Percentiles rank a stretch among this genome's conserved stretches.
These are phyloP conservation scores for Darevskia mixta DNA, from an alignment of 2,797 vertebrate species.

Conservation along the genomic window DNA sequence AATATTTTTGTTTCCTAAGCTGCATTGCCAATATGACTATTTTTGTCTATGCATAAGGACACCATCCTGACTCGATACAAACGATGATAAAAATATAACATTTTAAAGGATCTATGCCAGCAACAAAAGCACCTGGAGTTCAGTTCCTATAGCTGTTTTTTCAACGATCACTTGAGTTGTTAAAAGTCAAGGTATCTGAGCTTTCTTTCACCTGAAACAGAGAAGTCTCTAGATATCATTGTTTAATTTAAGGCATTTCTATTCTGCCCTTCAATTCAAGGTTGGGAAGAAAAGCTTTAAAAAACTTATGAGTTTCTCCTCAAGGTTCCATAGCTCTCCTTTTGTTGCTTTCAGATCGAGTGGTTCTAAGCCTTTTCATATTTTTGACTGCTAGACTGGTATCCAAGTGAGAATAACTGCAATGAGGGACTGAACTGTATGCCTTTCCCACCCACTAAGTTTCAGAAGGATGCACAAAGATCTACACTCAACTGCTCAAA, in stretches of 20 bases:
- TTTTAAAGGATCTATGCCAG: not conserved
- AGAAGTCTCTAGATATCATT: not conserved
- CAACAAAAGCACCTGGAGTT: not conserved
- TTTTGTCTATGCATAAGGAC: not conserved
- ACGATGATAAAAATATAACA: not conserved
- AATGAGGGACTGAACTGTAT: not conserved
- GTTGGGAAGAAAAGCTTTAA: not conserved
- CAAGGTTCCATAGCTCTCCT: not conserved
- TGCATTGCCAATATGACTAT: not conserved
- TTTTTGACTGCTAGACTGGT: slow-evolving; percentile 8
- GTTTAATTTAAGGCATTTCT: not conserved
- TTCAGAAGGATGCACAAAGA: not conserved
- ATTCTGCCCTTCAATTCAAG: not conserved
- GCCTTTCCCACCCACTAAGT: not conserved
- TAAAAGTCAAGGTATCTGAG: not conserved
- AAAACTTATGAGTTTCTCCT: not conserved
- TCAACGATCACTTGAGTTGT: not conserved
- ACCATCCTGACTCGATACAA: not conserved
- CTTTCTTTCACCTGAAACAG: not conserved
- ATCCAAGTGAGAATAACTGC: not conserved
- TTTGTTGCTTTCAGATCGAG: not conserved
- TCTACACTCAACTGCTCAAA: not conserved
- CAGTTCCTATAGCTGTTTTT: not conserved
- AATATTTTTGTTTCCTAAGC: not conserved
- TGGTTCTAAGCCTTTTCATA: not conserved